These are phyloP conservation scores for Aelia acuminata DNA, from an alignment of 2,888 invertebrate species.

Conservation along the genomic window DNA sequence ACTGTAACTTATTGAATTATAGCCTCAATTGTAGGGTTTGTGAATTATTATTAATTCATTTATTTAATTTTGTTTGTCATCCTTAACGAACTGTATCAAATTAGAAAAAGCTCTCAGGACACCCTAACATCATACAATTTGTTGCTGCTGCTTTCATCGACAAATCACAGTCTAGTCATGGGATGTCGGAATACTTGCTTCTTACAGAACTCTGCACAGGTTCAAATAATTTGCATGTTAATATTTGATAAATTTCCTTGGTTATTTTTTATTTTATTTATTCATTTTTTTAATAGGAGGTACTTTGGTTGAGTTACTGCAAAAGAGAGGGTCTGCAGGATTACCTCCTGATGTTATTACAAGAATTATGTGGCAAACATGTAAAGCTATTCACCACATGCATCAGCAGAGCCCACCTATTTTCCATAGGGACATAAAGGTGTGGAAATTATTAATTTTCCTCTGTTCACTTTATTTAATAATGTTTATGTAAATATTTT, in stretches of 20 bases:
- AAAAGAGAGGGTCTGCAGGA: conserved; percentile 74
- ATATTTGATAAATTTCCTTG: neutral
- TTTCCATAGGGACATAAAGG: conserved; percentile 90
- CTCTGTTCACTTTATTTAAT: neutral
- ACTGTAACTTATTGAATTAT: neutral
- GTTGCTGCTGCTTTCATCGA: conserved; percentile 86
- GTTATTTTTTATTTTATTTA: neutral
- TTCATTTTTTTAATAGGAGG: conserved; percentile 71
- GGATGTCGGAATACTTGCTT: conserved; percentile 90
- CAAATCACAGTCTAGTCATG: conserved; percentile 83
- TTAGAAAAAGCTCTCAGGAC: conserved; percentile 88
- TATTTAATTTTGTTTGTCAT: neutral
- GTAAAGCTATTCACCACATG: conserved; percentile 92
- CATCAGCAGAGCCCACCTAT: conserved; percentile 89
- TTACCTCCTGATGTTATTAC: conserved; percentile 81
- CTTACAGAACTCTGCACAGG: conserved; percentile 95
- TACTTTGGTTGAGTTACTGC: conserved; percentile 78
- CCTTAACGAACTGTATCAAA: conserved; percentile 7
- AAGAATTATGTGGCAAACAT: conserved; percentile 91
- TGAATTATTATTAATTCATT: neutral
- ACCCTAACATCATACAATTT: conserved; percentile 92
- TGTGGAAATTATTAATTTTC: conserved; percentile 68
- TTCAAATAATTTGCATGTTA: conserved; percentile 66
- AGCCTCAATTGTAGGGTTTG: neutral
- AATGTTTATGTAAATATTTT: too few relatives aligned